Evolutionary conservation across 2,888 invertebrate species (phyloP), one percentile per base, ranked within the genome.

Genomic region (Chironomus tentans): DNA sequence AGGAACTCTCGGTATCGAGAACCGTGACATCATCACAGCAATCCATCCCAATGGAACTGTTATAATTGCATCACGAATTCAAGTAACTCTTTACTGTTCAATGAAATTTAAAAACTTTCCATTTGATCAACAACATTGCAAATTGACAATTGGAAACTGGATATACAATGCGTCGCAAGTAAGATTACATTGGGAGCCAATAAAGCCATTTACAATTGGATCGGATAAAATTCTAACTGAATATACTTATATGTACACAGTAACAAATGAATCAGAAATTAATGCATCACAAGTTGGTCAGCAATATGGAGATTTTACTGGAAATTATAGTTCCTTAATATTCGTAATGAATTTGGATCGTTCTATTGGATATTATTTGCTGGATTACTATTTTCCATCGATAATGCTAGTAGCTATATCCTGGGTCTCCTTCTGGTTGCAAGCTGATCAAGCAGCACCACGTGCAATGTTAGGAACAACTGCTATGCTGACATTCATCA

Each of bases 381-480:
- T 94, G 91, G 94, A 94, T 80, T 94, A 93, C 81, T 94, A 93
- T 79, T 88, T 94, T 78, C 94, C 94, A 2, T 94, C 94, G 6
- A 92, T 94, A 86, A 87, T 94, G 81, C 89, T 94, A 79, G 94
- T 94, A 2, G 90, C 91, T 6, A 92, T 92, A 80, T 94, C 94
- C 0, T 94, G 94, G 94, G 93, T 94, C 12, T 92, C 94, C 0
- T 94, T 94, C 82, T 94, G 94, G 94, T 83, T 94, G 77, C 94
- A 94, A 82, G 92, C 93, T 72, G 93, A 94, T 81, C 93, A 93
- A 50, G 89, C 93, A 13, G 91, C 94, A 1, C 94, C 94, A 12
- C 87, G 94, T 80, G 92, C 92, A 73, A 91, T 92, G 76, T 84
- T 94, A 80, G 93, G 93, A 90, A 85, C 82, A 80, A 73, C 68